Conservation (phyloP, 2,797 vertebrate genomes). For the Gymnothorax reevesii region DNA sequence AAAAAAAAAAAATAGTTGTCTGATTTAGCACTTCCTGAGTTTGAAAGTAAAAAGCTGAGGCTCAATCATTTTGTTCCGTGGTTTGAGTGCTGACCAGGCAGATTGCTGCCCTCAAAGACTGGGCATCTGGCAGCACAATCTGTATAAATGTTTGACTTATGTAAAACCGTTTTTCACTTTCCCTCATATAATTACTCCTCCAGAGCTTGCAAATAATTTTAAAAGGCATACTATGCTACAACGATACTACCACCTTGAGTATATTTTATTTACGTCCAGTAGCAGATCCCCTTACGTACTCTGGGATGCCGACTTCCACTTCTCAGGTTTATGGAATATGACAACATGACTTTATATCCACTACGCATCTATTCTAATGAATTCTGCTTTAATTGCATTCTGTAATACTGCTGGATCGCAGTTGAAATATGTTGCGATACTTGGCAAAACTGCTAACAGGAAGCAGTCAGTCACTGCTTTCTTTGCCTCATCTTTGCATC, state of each 20-base stretch:
- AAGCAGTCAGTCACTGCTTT: background rate
- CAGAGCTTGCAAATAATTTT: conserved; percentile 42
- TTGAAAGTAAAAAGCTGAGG: conserved; percentile 48
- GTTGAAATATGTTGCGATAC: background rate
- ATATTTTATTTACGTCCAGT: background rate
- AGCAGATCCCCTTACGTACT: background rate
- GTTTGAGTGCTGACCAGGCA: conserved; percentile 30
- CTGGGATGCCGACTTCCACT: background rate
- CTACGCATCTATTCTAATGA: background rate
- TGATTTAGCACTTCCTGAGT: conserved; percentile 62
- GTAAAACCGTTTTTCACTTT: conserved; percentile 33
- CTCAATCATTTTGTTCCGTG: conserved; percentile 42
- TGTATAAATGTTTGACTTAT: conserved; percentile 38
- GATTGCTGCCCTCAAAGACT: conserved; percentile 49
- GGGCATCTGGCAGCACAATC: conserved; percentile 34
- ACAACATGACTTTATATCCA: background rate
- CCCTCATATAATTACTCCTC: conserved; percentile 42
- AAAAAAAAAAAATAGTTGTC: conserved; percentile 50
- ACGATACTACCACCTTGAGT: background rate
- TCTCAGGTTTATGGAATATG: background rate
- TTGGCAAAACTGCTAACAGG: background rate
- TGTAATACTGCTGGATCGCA: background rate
- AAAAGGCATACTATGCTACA: conserved; percentile 18
- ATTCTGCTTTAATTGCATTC: background rate
- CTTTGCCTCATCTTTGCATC: too few species aligned